phyloP scores from a whole-genome alignment of 2,888 invertebrate genomes.

The Lycophotia porphyrea region DNA sequence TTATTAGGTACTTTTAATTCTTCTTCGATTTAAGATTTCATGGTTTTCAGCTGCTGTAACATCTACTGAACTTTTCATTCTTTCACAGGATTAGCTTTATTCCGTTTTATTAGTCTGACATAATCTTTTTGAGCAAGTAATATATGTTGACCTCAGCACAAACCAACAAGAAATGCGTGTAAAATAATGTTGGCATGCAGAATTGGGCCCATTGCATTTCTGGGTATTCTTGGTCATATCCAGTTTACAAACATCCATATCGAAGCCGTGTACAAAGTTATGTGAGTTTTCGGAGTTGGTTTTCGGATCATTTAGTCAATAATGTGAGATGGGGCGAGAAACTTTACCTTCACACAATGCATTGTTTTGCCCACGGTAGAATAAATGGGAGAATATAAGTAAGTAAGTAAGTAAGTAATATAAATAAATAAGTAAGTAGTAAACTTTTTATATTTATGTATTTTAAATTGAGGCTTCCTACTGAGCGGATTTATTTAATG shows the following conservation, averaged over 20 bases:
- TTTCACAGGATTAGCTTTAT: background rate
- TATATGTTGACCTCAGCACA: background rate
- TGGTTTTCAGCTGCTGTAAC: background rate
- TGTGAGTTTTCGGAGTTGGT: constrained; percentile 70
- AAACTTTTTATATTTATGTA: constrained; percentile 35
- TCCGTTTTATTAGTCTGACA: background rate
- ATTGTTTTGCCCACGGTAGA: constrained; percentile 47
- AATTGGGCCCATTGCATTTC: background rate
- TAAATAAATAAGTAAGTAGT: too few relatives aligned
- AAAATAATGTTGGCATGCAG: background rate
- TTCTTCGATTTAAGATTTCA: background rate
- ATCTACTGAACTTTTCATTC: background rate
- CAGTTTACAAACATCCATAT: constrained; percentile 50
- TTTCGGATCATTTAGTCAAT: constrained; percentile 77
- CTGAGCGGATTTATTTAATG: constrained; percentile 22
- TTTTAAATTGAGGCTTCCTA: constrained; percentile 19
- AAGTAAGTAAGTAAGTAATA: too few relatives aligned
- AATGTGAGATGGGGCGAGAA: constrained; percentile 71
- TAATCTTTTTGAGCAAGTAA: background rate
- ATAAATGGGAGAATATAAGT: constrained; percentile 34
- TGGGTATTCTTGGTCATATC: constrained; percentile 51
- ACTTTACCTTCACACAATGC: constrained; percentile 50
- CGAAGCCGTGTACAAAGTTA: constrained; percentile 70
- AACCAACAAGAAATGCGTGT: background rate
- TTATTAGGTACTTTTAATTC: too few relatives aligned